Conservation (phyloP, 2,888 invertebrate genomes). For the Pachymerium ferrugineum region DNA sequence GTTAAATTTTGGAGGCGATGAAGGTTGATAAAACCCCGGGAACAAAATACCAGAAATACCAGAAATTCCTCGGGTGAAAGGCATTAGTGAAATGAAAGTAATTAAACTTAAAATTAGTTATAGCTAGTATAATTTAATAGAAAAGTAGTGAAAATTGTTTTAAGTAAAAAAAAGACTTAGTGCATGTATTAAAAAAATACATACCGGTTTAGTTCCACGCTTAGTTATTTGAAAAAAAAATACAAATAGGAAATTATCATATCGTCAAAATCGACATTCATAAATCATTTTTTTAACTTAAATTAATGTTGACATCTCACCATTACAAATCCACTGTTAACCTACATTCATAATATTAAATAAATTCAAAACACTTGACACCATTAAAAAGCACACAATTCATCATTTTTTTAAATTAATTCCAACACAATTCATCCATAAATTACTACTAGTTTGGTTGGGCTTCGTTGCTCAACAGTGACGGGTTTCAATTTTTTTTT, state of each 20-base stretch:
- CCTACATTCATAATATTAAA: not conserved
- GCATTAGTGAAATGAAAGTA: too few species aligned
- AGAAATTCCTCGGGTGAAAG: too few species aligned
- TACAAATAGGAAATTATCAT: not conserved
- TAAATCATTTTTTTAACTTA: not conserved
- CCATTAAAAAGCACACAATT: not conserved
- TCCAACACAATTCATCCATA: not conserved
- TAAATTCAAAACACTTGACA: slow-evolving; percentile 11
- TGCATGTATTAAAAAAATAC: not conserved
- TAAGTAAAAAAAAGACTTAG: not conserved
- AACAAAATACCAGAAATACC: too few species aligned
- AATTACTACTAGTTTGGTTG: not conserved
- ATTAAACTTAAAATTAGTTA: too few species aligned
- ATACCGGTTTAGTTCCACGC: slow-evolving; percentile 5
- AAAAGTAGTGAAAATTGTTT: not conserved
- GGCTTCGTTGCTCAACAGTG: not conserved
- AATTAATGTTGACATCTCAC: not conserved
- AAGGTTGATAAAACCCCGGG: too few species aligned
- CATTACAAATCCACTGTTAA: slow-evolving; percentile 17
- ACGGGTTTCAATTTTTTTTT: not conserved
- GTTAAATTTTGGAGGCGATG: too few species aligned
- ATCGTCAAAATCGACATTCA: not conserved
- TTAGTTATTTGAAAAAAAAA: not conserved
- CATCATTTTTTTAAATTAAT: too few species aligned
- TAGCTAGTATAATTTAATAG: not conserved